Percentiles rank a stretch among this genome's conserved stretches.
phyloP scores from a whole-genome alignment of 1,140 invertebrate species.

The Ganaspis sp. region DNA sequence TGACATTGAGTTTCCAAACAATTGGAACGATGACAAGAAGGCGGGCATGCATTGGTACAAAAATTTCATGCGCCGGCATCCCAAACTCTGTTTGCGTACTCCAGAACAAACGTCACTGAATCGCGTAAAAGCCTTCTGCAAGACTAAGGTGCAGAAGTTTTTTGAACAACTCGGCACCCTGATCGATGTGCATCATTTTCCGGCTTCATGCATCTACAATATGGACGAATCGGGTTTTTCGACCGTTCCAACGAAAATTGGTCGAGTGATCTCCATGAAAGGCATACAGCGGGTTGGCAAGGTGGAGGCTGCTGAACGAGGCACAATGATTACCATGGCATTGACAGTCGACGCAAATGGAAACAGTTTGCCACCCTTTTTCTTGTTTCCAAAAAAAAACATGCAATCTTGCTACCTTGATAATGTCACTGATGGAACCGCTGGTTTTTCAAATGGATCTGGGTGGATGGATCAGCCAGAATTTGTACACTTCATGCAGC shows the following conservation, averaged over 20 bases:
- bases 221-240: too few relatives aligned
- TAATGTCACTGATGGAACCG: slow-evolving; percentile 52
- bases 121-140: too few relatives aligned
- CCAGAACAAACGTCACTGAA: too few relatives aligned
- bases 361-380: too few relatives aligned
- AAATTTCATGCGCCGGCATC: too few relatives aligned
- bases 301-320: too few relatives aligned
- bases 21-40: too few relatives aligned
- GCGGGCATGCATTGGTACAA: too few relatives aligned
- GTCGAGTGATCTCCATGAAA: neutral
- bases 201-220: neutral
- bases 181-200: neutral
- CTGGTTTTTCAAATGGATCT: slow-evolving; percentile 51
- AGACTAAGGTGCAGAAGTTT: too few relatives aligned
- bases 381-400: neutral
- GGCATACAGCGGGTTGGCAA: neutral
- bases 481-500: slow-evolving; percentile 61
- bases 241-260: neutral
- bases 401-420: neutral
- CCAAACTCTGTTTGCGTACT: too few relatives aligned
- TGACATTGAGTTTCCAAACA: too few relatives aligned
- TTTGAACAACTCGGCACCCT: neutral
- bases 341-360: neutral
- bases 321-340: neutral
- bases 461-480: slow-evolving; percentile 59